Evolutionary conservation across 2,888 invertebrate genomes (phyloP).

Genomic region (Diplolepis rosae): DNA sequence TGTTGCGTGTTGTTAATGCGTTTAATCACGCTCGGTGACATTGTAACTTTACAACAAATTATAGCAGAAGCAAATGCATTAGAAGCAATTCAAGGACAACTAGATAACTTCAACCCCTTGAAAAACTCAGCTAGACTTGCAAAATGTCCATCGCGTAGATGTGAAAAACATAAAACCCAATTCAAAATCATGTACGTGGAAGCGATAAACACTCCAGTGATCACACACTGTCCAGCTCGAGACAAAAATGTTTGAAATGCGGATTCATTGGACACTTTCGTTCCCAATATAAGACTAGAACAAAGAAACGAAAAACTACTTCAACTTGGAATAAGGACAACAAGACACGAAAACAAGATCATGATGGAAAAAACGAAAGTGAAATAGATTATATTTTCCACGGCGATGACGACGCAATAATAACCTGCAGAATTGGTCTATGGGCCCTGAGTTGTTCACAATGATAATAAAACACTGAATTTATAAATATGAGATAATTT

Average conservation of each 20-base stretch:
- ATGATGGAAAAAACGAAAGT: not conserved
- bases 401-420: not conserved
- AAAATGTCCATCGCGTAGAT: too few species aligned
- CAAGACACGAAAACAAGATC: not conserved
- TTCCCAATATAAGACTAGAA: constrained; percentile 2
- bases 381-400: constrained; percentile 1
- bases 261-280: constrained; percentile 24
- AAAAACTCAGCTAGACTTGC: too few species aligned
- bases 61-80: constrained; percentile 42
- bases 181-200: too few species aligned
- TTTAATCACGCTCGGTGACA: not conserved
- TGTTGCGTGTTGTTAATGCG: constrained; percentile 40
- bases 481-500: too few species aligned
- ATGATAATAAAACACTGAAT: too few species aligned
- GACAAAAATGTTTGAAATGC: constrained; percentile 15
- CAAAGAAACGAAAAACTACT: not conserved
- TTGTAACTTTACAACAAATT: not conserved
- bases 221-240: not conserved
- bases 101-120: too few species aligned
- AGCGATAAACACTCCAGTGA: not conserved
- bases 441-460: too few species aligned
- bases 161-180: too few species aligned
- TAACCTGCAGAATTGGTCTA: constrained; percentile 39
- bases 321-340: not conserved
- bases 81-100: too few species aligned